Conservation (phyloP, 2,888 invertebrate genomes). For the Allolobophora icterica region DNA sequence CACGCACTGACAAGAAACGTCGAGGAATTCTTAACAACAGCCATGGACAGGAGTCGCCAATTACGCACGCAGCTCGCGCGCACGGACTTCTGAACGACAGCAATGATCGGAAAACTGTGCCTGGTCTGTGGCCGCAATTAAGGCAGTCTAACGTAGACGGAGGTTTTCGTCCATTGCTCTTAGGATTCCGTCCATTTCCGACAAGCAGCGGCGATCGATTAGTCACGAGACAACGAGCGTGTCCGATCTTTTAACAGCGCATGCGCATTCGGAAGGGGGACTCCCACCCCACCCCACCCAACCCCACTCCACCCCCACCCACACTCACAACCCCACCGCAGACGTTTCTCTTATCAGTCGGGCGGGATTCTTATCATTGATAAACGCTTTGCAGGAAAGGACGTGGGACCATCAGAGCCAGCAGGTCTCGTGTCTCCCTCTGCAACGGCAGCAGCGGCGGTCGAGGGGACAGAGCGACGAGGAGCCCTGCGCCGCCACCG, state of each 20-base stretch:
- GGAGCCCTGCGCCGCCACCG: background rate
- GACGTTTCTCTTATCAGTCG: background rate
- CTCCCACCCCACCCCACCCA: background rate
- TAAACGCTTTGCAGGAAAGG: background rate
- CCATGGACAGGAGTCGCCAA: background rate
- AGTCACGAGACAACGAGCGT: slow-evolving; percentile 7
- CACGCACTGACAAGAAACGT: background rate
- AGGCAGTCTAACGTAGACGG: background rate
- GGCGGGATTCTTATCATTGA: slow-evolving; percentile 11
- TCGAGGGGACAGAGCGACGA: background rate
- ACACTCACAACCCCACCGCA: background rate
- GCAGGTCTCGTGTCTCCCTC: background rate
- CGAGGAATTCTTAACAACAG: background rate
- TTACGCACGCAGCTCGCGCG: background rate
- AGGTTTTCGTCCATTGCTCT: background rate
- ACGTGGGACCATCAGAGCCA: background rate
- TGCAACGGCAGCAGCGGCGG: background rate
- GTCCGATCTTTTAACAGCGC: background rate
- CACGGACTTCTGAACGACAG: too few relatives aligned
- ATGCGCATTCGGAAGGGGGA: background rate
- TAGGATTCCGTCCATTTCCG: background rate
- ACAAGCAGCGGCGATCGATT: background rate
- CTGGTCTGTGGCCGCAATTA: too few relatives aligned
- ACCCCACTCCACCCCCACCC: background rate
- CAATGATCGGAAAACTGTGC: too few relatives aligned